These are phyloP conservation scores for Drosophila hamatofila DNA, from an alignment of 2,888 invertebrate genomes.

Conservation along the genomic window DNA sequence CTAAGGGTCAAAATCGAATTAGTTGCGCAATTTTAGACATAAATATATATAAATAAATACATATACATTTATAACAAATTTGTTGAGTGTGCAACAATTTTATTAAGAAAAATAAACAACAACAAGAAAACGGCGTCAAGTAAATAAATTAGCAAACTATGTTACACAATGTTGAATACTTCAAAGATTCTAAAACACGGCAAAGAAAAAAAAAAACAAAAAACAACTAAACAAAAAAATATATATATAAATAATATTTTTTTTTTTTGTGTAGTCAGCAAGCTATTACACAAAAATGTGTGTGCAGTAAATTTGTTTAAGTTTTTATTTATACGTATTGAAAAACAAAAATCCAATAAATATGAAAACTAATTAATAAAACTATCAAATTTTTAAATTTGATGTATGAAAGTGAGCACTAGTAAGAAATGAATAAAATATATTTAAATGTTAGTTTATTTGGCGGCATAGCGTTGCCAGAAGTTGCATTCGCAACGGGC, in stretches of 20 bases:
- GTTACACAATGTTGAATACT: conserved; percentile 75
- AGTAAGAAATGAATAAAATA: conserved; percentile 46
- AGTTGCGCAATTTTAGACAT: conserved; percentile 55
- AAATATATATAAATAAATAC: conserved; percentile 33
- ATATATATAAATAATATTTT: conserved; percentile 47
- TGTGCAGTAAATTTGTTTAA: conserved; percentile 79
- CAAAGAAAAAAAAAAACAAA: conserved; percentile 38
- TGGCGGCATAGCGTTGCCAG: conserved; percentile 36
- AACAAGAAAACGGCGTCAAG: conserved; percentile 51
- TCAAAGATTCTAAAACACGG: conserved; percentile 65
- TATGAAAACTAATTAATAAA: conserved; percentile 56
- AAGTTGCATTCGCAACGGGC: neutral
- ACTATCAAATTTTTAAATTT: conserved; percentile 51
- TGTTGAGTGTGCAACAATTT: conserved; percentile 51
- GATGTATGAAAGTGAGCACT: conserved; percentile 40
- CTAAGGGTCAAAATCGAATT: conserved; percentile 26
- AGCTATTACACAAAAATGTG: conserved; percentile 67
- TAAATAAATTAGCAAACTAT: conserved; percentile 62
- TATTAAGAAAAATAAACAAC: conserved; percentile 32
- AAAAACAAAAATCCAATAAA: conserved; percentile 60
- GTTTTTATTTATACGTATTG: conserved; percentile 81
- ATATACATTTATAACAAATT: conserved; percentile 33
- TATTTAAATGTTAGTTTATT: conserved; percentile 35
- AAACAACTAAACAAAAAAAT: conserved; percentile 29
- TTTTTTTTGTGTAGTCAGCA: conserved; percentile 75